phyloP scores from a whole-genome alignment of 2,888 invertebrate genomes.

The Phalera bucephala region DNA sequence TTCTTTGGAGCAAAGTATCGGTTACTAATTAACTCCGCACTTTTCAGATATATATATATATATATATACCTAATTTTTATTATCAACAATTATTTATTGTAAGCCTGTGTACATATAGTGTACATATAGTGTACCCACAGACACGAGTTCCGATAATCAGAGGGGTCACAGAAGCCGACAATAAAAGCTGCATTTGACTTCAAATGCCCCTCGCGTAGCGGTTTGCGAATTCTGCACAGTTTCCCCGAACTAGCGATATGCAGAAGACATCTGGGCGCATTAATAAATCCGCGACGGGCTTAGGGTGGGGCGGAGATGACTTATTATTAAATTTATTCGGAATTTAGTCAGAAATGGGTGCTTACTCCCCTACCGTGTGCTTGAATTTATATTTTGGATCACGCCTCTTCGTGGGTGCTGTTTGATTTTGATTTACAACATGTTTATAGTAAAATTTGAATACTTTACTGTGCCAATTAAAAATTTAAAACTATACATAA shows the following conservation, averaged over 20 bases:
- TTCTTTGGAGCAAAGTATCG: too few species aligned
- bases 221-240: slow-evolving; percentile 7
- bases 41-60: too few species aligned
- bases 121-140: too few species aligned
- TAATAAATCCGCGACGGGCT: slow-evolving; percentile 26
- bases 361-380: not conserved
- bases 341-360: not conserved
- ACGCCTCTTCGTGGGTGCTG: not conserved
- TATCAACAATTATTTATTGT: too few species aligned
- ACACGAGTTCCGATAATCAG: too few species aligned
- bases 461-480: too few species aligned
- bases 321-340: slow-evolving; percentile 13
- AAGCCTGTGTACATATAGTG: too few species aligned
- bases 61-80: too few species aligned
- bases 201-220: slow-evolving; percentile 2
- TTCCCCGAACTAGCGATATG: slow-evolving; percentile 21
- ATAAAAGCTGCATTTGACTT: slow-evolving; percentile 14
- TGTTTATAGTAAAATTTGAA: too few species aligned
- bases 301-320: slow-evolving; percentile 7
- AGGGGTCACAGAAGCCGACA: not conserved
- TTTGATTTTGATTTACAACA: too few species aligned
- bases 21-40: too few species aligned
- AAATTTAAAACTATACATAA: too few species aligned
- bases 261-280: slow-evolving; percentile 30
- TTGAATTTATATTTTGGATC: slow-evolving; percentile 1